Evolutionary conservation across 2,113 vertebrate species (phyloP).

Genomic region (Labeo catla): DNA sequence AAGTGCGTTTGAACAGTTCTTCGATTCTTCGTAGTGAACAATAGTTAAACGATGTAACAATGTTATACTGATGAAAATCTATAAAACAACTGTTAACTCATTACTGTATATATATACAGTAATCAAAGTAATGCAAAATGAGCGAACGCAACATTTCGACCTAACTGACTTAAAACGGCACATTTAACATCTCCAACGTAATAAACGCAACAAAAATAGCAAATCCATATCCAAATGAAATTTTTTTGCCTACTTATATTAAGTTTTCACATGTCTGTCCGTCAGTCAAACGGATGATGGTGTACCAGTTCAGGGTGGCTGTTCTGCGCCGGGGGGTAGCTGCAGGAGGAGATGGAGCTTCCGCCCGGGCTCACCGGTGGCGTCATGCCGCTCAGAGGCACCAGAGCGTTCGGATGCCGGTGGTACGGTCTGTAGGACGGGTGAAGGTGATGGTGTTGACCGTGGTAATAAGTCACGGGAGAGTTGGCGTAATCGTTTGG

Average conservation of each 20-base stretch:
- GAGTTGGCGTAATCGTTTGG: conserved; percentile 58
- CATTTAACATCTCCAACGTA: not conserved
- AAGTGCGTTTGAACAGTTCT: not conserved
- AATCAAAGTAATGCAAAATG: not conserved
- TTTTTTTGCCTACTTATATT: not conserved
- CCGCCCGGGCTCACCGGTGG: conserved; percentile 69
- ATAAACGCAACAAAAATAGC: not conserved
- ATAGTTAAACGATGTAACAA: not conserved
- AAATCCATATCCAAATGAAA: not conserved
- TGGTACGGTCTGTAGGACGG: conserved; percentile 64
- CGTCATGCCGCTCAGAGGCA: conserved; percentile 66
- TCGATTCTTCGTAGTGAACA: not conserved
- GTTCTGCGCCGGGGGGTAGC: conserved; percentile 61
- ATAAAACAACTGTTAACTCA: not conserved
- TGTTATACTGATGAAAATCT: not conserved
- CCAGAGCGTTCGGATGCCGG: conserved; percentile 63
- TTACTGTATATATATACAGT: not conserved
- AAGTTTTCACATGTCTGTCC: not conserved
- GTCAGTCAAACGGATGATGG: conserved; percentile 57
- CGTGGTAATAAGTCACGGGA: conserved; percentile 60
- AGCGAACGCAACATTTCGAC: not conserved
- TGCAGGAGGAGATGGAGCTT: conserved; percentile 59
- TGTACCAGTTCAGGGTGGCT: conserved; percentile 57
- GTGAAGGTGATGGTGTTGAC: conserved; percentile 57
- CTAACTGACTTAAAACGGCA: not conserved